Base-by-base conservation (phyloP, 1,140 invertebrate species). In the Achatina immaculata region DNA sequence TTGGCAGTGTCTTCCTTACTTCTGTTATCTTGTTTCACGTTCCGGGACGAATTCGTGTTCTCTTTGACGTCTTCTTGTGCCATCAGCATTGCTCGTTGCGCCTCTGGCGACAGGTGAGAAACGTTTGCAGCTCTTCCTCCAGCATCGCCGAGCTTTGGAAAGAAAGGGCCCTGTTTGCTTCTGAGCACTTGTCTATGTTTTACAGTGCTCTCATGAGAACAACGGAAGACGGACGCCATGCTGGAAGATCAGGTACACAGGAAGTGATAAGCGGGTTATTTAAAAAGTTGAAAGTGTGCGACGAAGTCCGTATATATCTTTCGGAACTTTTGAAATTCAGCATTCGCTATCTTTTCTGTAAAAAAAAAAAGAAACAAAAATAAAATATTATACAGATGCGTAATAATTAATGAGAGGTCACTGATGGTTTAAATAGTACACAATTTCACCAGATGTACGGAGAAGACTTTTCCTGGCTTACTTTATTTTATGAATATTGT, bases 101-200 rank as follows among this genome's bases (percentile, higher is more conserved):
- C 78, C 28, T 80, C 78, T 24, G 78, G 78, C 0, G 78, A 80
- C 68, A 80, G 6, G 36, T 65, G 38, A 24, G 36, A 19, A 4
- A 71, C 11, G 28, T 24, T 71, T 6, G 31, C 9, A 38, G 28
- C 0, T 40, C 24, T 42, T 71, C 38, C 40, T 43, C 38, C 40
- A 24, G 36, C 2, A 1, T 42, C 68, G 1, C 24, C 2, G 9
- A 28, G n/a, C 4, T 7, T 21, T 40, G 36, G 40, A 71, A 3
- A 6, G 21, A 6, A 0, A n/a, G 38, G 3, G 36, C 9, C 7
- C n/a, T 71, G 68, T 71, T 43, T 71, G n/a, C 31, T 71, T 62
- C 58, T 62, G 4, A 31, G 16, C 7, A 62, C 2, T 16, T n/a
- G 28, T 16, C 16, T 62, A 3, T 34, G 58, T 2, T 34, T 62